Base-by-base conservation (phyloP, 2,888 invertebrate genomes). In the Tiliacea citrago region DNA sequence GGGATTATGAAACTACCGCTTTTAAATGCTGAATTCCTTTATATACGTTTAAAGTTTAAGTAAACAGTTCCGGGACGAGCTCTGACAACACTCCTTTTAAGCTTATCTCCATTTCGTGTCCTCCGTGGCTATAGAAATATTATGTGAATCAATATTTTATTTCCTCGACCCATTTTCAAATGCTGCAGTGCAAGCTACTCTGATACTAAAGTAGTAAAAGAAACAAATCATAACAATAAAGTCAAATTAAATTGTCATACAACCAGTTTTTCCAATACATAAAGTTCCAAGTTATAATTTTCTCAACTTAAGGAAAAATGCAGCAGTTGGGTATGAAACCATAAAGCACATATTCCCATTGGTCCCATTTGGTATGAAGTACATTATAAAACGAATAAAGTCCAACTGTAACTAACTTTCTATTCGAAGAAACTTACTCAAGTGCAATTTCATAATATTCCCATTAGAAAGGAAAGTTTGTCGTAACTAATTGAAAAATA, bases 401-500 rank as follows among this genome's bases (percentile, higher is more conserved):
- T 62, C 1, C 39, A 55, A 29, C 57, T 51, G 18, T 51, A 51
- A n/a, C 12, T 51, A 62, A 79, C 49, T 58, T 69, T 58, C 51
- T 13, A 51, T 51, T 68, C 18, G 3, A 53, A 39, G 21, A 66
- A 79, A 57, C 47, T 79, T 42, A 29, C 35, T 35, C 21, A 13
- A 65, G 39, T 57, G 49, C 45, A 68, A 61, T 68, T 66, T 21
- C 9, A 60, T 18, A 47, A 53, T 35, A 55, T 80, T 81, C 75
- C 61, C 74, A 57, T 69, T 61, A 66, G 45, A 61, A 53, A 66
- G 29, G 18, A 55, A 80, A 79, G 55, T 61, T 63, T 13, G 16
- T 53, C 53, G 39, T 47, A 39, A 7, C 24, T 12, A 18, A 66
- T 75, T 35, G 57, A 53, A 67, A 80, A 62, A 70, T 42, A 45